phyloP scores from a whole-genome alignment of 2,797 vertebrate genomes.

The Crypturellus tataupa region DNA sequence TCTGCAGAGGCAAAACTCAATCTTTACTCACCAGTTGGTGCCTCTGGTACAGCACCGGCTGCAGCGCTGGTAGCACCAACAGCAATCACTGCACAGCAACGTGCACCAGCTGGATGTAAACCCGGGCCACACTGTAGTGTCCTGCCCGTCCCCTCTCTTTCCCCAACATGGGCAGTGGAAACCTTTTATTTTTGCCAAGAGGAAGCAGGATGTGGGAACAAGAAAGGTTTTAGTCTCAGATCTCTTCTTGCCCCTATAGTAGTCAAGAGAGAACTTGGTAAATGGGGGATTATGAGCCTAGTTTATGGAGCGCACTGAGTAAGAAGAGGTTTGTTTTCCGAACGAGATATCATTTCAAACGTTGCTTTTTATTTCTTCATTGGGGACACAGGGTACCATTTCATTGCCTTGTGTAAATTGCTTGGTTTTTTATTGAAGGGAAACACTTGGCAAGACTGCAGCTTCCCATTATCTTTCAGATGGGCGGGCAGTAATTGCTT shows the following conservation, averaged over 20 bases:
- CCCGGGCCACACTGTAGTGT: neutral
- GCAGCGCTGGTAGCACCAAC: neutral
- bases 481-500: slow-evolving; percentile 56
- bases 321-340: slow-evolving; percentile 39
- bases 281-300: neutral
- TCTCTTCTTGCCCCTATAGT: neutral
- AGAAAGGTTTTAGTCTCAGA: neutral
- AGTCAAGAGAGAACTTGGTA: rapidly evolving
- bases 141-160: neutral
- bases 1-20: neutral
- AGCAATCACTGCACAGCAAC: neutral
- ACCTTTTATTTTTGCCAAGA: neutral
- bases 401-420: slow-evolving; percentile 66
- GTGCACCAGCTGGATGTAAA: neutral
- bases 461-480: slow-evolving; percentile 48
- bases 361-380: slow-evolving; percentile 41
- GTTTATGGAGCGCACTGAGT: slow-evolving; percentile 36
- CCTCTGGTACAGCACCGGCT: neutral
- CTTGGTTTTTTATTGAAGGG: slow-evolving; percentile 61
- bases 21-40: rapidly evolving
- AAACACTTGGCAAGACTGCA: slow-evolving; percentile 64
- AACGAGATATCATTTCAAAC: slow-evolving; percentile 13
- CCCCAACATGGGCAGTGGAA: neutral
- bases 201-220: neutral
- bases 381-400: neutral